Evolutionary conservation across 1,140 invertebrate species (phyloP).

Genomic region (Gryllus bimaculatus): DNA sequence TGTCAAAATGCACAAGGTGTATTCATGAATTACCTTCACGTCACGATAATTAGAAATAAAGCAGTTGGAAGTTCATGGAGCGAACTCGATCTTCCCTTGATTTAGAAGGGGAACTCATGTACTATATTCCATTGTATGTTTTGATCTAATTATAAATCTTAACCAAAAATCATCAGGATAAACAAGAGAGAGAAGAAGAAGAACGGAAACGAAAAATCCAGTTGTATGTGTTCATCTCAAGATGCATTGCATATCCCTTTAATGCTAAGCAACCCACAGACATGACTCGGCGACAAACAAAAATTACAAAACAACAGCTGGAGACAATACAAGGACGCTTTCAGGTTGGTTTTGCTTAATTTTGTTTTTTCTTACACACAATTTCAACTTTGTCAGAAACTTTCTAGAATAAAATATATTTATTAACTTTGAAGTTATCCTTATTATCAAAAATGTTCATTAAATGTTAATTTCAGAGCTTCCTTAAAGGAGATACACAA

Average conservation of each 20-base stretch:
- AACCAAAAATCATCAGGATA: conserved; percentile 46
- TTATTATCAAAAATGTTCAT: background rate
- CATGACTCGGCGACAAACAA: conserved; percentile 84
- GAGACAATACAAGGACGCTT: conserved; percentile 92
- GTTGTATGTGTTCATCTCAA: conserved; percentile 95
- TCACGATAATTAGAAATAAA: too few relatives aligned
- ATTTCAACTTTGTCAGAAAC: too few relatives aligned
- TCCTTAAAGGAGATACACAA: conserved; percentile 89
- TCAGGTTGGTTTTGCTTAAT: conserved; percentile 52
- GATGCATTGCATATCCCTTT: conserved; percentile 98
- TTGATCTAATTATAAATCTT: too few relatives aligned
- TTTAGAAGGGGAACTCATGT: too few relatives aligned
- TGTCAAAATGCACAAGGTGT: too few relatives aligned
- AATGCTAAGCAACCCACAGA: conserved; percentile 98
- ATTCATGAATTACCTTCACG: too few relatives aligned
- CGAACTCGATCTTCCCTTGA: too few relatives aligned
- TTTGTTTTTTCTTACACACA: too few relatives aligned
- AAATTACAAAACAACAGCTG: conserved; percentile 92
- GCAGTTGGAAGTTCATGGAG: too few relatives aligned
- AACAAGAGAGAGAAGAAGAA: conserved; percentile 83
- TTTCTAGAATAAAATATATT: too few relatives aligned
- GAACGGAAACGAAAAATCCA: conserved; percentile 88
- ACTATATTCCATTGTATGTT: too few relatives aligned
- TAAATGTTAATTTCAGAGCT: conserved; percentile 48
- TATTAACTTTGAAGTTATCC: too few relatives aligned